phyloP scores from a whole-genome alignment of 2,888 invertebrate species.

The Marasmarcha lunaedactyla region DNA sequence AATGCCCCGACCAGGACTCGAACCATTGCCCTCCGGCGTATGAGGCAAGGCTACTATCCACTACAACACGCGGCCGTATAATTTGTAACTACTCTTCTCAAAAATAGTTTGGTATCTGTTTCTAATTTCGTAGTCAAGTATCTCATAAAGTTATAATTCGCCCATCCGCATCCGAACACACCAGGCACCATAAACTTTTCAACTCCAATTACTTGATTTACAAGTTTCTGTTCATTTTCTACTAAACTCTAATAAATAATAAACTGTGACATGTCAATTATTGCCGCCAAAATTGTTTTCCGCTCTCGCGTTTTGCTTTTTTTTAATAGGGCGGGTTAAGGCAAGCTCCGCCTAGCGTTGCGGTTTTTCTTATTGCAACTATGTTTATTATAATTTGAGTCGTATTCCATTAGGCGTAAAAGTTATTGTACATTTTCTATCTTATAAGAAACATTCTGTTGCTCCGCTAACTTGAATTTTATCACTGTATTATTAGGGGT shows the following conservation, averaged over 20 bases:
- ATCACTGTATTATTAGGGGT: too few species aligned
- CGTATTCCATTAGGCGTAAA: slow-evolving; percentile 15
- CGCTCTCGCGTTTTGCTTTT: slow-evolving; percentile 30
- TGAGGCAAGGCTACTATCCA: too few species aligned
- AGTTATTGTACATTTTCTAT: slow-evolving; percentile 19
- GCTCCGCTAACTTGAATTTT: too few species aligned
- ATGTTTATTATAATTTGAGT: too few species aligned
- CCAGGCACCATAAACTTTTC: slow-evolving; percentile 40
- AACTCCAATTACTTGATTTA: slow-evolving; percentile 50
- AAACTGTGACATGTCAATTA: slow-evolving; percentile 61
- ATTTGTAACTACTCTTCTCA: too few species aligned
- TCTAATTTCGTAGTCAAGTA: too few species aligned
- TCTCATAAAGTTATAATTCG: slow-evolving; percentile 25
- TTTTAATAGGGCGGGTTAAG: slow-evolving; percentile 35
- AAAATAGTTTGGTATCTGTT: too few species aligned
- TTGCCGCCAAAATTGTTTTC: slow-evolving; percentile 44
- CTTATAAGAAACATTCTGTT: not conserved
- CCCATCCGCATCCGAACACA: slow-evolving; percentile 30
- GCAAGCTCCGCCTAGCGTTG: slow-evolving; percentile 39
- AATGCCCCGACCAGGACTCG: too few species aligned
- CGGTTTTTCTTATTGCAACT: slow-evolving; percentile 14
- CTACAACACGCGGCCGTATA: too few species aligned
- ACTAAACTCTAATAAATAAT: slow-evolving; percentile 53
- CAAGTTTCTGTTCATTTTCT: slow-evolving; percentile 54
- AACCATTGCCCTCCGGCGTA: too few species aligned